Base-by-base conservation (phyloP, 1,140 invertebrate species). In the Cydia strobilella region DNA sequence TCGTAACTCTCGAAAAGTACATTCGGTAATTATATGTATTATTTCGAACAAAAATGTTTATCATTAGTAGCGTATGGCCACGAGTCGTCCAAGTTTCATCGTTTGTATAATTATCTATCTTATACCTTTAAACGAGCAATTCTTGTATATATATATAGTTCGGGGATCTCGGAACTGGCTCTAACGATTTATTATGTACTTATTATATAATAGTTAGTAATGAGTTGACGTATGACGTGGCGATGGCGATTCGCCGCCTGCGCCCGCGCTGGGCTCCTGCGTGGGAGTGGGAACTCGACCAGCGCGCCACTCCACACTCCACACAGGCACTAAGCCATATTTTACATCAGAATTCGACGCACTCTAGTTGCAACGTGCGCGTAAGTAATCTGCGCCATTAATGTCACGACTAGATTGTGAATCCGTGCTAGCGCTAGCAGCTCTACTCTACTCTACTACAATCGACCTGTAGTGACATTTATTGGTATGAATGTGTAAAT, bases 271-370 rank as follows among this genome's bases (percentile, higher is more conserved):
- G n/a, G n/a, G n/a, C 65, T 54, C 51, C 51, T 23, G 82, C 90
- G 90, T 90, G 90, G 90, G 90, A 92, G 90, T 90, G 90, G 90
- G 90, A 92, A 86, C 83, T 87, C 79, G 81, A 76, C 77, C 81
- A 75, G 73, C 73, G 77, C 76, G 75, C 51, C 51, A 75, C 78
- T 76, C 79, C 80, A 79, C 51, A 75, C 78, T 76, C 79, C 80
- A 79, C 76, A 81, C 27, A 79, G 80, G 80, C 75, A 82, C 73
- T 78, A 74, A 74, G 80, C 84, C 79, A 87, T 90, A 90, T 92
- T 90, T 90, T 84, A 90, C 78, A 84, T 87, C 86, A 84, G 82
- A 84, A 85, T 86, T 87, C 84, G 82, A 89, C 84, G 80, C 84
- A 86, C 79, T 84, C 82, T 73, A 84, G 80, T 84, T 84, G 83